A percentile compares a stretch with the other conserved stretches of the same genome.
These are phyloP conservation scores for Corella eumyota DNA, from an alignment of 23 tunicate species.

Conservation along the genomic window DNA sequence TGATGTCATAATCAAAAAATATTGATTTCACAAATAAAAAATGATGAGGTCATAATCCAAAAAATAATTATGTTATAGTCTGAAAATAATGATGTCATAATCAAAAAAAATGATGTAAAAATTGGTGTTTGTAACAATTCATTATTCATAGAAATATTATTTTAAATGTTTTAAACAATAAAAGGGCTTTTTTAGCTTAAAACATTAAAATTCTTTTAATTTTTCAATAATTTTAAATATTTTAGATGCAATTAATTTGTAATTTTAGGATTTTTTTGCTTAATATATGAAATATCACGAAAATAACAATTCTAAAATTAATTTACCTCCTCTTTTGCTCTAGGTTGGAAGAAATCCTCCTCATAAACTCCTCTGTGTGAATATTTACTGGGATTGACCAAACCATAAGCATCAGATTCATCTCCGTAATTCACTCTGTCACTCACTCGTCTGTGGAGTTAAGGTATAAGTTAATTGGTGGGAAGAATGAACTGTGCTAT, in stretches of 20 bases:
- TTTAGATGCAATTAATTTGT: too few species aligned
- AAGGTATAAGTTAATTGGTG: neutral
- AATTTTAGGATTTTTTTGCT: too few species aligned
- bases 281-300: too few species aligned
- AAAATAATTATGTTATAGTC: neutral
- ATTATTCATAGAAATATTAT: too few species aligned
- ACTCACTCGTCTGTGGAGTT: constrained; percentile 47
- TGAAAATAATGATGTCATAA: too few species aligned
- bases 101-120: neutral
- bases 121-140: too few species aligned
- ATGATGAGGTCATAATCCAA: neutral
- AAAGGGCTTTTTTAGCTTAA: too few species aligned
- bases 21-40: neutral
- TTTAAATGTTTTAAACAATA: too few species aligned
- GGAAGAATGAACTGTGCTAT: neutral
- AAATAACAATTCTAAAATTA: too few species aligned
- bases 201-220: too few species aligned
- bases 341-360: constrained; percentile 58
- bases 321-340: constrained; percentile 74
- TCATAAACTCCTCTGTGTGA: constrained; percentile 75
- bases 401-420: constrained; percentile 74
- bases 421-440: constrained; percentile 80
- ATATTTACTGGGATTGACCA: constrained; percentile 59
- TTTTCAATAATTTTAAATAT: too few species aligned
- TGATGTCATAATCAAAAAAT: neutral